Percentiles rank a stretch among this genome's conserved stretches.
Evolutionary conservation across 2,113 vertebrate genomes (phyloP).

Genomic region (Arothron firmamentum): DNA sequence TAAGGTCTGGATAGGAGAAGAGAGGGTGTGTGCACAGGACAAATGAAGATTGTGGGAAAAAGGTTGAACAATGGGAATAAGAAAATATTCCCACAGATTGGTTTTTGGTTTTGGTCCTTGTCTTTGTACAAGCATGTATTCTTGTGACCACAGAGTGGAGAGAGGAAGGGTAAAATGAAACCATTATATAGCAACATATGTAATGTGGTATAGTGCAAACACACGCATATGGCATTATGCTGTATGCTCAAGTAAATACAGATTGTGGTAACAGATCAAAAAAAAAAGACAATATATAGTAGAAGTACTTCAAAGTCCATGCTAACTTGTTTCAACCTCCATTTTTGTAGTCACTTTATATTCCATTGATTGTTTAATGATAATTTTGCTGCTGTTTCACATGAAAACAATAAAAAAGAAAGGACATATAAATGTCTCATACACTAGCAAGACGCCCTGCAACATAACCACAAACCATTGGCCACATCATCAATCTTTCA

Average conservation of each 20-base stretch:
- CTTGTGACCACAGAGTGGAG: constrained; percentile 8
- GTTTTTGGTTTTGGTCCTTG: constrained; percentile 14
- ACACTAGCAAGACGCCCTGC: constrained; percentile 18
- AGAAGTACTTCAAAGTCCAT: constrained; percentile 40
- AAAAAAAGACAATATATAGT: not conserved
- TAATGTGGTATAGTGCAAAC: constrained; percentile 35
- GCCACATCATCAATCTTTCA: constrained; percentile 38
- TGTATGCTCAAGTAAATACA: not conserved
- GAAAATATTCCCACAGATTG: constrained; percentile 61
- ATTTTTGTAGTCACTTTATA: constrained; percentile 3
- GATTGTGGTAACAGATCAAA: constrained; percentile 16
- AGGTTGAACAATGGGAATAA: constrained; percentile 30
- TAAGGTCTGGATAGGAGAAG: constrained; percentile 53
- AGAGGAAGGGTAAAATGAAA: constrained; percentile 4
- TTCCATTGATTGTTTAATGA: constrained; percentile 12
- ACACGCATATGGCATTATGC: not conserved
- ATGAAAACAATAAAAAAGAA: constrained; percentile 19
- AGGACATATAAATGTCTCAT: constrained; percentile 1
- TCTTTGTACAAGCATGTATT: constrained; percentile 2
- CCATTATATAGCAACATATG: constrained; percentile 15
- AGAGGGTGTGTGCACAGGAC: constrained; percentile 13
- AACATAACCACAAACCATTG: constrained; percentile 37
- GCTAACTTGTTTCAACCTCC: constrained; percentile 1
- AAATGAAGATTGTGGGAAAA: constrained; percentile 52
- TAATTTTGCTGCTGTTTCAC: constrained; percentile 12